Conservation (phyloP, 2,797 vertebrate species). For the Brachyrhaphis roseni region DNA sequence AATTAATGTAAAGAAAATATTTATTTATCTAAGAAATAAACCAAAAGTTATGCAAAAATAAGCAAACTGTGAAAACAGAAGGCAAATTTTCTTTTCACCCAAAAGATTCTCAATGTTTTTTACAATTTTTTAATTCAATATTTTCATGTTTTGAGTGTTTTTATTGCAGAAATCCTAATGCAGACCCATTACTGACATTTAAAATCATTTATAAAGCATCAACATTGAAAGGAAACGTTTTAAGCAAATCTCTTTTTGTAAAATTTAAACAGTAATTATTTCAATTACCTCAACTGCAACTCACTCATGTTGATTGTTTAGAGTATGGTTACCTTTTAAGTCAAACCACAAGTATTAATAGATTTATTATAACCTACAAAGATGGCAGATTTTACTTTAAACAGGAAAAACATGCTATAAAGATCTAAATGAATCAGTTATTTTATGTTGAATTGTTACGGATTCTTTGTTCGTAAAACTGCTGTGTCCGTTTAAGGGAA, state of each 20-base stretch:
- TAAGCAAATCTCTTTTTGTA: background rate
- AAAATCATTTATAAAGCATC: background rate
- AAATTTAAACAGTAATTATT: too few relatives aligned
- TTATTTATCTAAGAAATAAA: too few relatives aligned
- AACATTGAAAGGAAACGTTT: background rate
- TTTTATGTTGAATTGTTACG: background rate
- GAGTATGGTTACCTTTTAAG: background rate
- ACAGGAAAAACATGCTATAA: background rate
- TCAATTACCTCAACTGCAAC: too few relatives aligned
- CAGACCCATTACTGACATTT: background rate
- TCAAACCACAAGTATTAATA: background rate
- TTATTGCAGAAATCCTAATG: background rate
- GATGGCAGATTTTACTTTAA: background rate
- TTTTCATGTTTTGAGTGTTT: background rate
- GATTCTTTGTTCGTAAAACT: background rate
- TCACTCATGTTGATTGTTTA: background rate
- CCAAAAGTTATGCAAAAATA: background rate
- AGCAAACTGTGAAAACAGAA: background rate
- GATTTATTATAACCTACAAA: background rate
- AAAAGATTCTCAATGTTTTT: background rate
- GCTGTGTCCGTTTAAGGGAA: constrained; percentile 1
- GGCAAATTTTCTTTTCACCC: background rate
- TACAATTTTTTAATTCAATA: background rate
- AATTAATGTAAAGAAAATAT: too few relatives aligned
- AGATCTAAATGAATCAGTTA: background rate